Conservation (phyloP, 1,140 invertebrate genomes). For the Pygmarrhopalites habei region DNA sequence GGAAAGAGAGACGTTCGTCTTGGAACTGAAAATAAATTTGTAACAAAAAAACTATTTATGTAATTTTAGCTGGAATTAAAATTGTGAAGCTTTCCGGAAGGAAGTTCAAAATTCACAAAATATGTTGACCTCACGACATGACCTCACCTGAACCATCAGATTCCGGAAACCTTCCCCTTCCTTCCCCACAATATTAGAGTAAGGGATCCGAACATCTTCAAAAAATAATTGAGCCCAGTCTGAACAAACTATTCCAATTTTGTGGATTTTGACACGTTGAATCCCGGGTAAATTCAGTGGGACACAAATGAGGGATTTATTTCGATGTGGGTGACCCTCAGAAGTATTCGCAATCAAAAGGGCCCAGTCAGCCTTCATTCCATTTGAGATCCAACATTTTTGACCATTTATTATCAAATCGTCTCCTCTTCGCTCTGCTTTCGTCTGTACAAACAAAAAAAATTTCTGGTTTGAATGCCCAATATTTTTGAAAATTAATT, state of each 20-base stretch:
- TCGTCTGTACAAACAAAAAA: conserved; percentile 46
- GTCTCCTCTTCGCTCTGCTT: conserved; percentile 47
- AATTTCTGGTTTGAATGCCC: too few relatives aligned
- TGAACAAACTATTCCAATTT: conserved; percentile 52
- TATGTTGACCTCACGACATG: too few relatives aligned
- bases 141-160: conserved; percentile 56
- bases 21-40: conserved; percentile 46
- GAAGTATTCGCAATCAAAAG: conserved; percentile 52
- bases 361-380: conserved; percentile 54
- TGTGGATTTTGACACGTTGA: conserved; percentile 46
- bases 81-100: too few relatives aligned
- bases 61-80: too few relatives aligned
- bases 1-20: conserved; percentile 49
- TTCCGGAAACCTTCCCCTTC: conserved; percentile 55
- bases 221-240: conserved; percentile 57
- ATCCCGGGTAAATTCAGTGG: conserved; percentile 51
- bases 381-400: conserved; percentile 57
- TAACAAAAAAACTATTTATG: too few relatives aligned
- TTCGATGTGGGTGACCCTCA: conserved; percentile 43
- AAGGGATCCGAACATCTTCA: conserved; percentile 53
- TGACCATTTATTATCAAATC: conserved; percentile 54
- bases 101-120: too few relatives aligned
- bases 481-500: conserved; percentile 2
- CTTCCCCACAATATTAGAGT: conserved; percentile 53
- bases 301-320: conserved; percentile 56